phyloP scores from a whole-genome alignment of 2,113 vertebrate species.

The Pseudorasbora parva region DNA sequence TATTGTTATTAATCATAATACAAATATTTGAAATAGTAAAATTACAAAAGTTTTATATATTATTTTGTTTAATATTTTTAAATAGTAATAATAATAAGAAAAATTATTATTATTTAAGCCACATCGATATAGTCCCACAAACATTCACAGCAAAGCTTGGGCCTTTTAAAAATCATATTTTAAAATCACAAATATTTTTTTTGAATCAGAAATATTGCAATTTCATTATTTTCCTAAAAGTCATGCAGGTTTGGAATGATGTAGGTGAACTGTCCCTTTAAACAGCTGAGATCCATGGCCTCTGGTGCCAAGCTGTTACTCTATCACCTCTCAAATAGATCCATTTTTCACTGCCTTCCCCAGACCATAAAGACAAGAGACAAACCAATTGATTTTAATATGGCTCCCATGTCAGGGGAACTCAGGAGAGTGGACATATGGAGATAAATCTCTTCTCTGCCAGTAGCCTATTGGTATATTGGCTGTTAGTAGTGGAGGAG shows the following conservation, averaged over 20 bases:
- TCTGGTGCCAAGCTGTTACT: conserved; percentile 67
- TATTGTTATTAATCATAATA: too few species aligned
- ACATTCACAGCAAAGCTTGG: too few species aligned
- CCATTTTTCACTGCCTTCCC: conserved; percentile 75
- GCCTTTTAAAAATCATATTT: too few species aligned
- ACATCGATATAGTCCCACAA: too few species aligned
- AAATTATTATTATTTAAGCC: too few species aligned
- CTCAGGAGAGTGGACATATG: conserved; percentile 67
- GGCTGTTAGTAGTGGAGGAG: conserved; percentile 38
- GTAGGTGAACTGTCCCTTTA: conserved; percentile 58
- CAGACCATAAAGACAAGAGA: conserved; percentile 73
- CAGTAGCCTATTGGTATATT: conserved; percentile 61
- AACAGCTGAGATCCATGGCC: conserved; percentile 64
- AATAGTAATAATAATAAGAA: too few species aligned
- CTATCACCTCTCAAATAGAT: conserved; percentile 74
- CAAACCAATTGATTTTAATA: conserved; percentile 79
- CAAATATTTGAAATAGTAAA: too few species aligned
- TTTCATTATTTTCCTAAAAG: too few species aligned
- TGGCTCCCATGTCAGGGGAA: conserved; percentile 68
- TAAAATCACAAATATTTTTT: too few species aligned
- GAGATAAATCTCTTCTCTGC: conserved; percentile 68
- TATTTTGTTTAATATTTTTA: too few species aligned
- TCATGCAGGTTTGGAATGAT: not conserved
- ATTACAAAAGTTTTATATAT: too few species aligned
- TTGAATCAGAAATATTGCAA: too few species aligned